Percentiles rank a stretch among this genome's conserved stretches.
Conservation (phyloP, 1,140 invertebrate genomes). For the Drosophila parvula region DNA sequence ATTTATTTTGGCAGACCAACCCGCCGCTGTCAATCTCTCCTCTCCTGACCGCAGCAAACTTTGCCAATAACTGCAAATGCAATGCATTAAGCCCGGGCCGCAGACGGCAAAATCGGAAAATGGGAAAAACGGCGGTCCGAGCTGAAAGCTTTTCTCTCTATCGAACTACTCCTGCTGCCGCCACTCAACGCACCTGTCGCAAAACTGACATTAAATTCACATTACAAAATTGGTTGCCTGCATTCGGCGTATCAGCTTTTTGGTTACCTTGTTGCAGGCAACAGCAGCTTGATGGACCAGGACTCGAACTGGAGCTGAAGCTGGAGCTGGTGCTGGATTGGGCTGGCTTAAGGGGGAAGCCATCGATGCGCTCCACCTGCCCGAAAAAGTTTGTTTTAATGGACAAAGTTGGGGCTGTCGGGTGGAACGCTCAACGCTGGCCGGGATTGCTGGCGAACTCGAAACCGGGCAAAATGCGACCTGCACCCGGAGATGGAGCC, state of each 20-base stretch:
- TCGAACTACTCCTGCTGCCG: slow-evolving; percentile 5
- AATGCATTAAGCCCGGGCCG: slow-evolving; percentile 66
- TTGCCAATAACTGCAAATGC: slow-evolving; percentile 79
- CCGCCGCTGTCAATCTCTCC: background rate
- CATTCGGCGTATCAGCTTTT: slow-evolving; percentile 78
- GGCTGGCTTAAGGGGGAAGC: slow-evolving; percentile 46
- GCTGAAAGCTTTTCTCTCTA: slow-evolving; percentile 42
- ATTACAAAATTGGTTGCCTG: slow-evolving; percentile 80
- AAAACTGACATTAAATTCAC: slow-evolving; percentile 81
- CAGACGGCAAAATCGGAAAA: slow-evolving; percentile 2
- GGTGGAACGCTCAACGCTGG: slow-evolving; percentile 43
- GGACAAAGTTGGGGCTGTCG: slow-evolving; percentile 68
- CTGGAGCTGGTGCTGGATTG: background rate
- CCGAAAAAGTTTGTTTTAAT: slow-evolving; percentile 75
- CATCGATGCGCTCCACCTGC: slow-evolving; percentile 78
- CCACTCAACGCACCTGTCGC: slow-evolving; percentile 74
- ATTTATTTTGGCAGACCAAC: background rate
- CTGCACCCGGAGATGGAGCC: slow-evolving; percentile 1
- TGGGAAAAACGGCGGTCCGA: background rate
- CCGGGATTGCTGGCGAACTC: slow-evolving; percentile 54
- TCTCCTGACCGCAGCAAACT: slow-evolving; percentile 55
- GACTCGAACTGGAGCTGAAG: background rate
- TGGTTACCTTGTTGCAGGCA: slow-evolving; percentile 45
- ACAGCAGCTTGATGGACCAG: background rate
- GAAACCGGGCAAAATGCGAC: slow-evolving; percentile 7